These are phyloP conservation scores for Nylanderia fulva DNA, from an alignment of 1,140 invertebrate genomes.

Conservation along the genomic window DNA sequence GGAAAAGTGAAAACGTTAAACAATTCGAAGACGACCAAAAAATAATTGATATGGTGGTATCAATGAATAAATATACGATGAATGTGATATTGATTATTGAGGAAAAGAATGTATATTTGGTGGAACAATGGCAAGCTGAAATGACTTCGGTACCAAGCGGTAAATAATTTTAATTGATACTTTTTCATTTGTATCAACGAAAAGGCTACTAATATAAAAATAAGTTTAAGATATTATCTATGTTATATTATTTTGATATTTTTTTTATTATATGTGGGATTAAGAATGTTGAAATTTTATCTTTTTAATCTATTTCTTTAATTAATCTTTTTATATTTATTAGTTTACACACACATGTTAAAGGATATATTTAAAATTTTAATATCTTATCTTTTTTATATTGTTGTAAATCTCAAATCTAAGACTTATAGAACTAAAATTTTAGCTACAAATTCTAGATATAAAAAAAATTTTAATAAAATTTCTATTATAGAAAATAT, in stretches of 20 bases:
- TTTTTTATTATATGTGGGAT: not conserved
- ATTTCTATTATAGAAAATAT: constrained; percentile 52
- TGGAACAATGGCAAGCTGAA: constrained; percentile 63
- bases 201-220: not conserved
- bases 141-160: constrained; percentile 57
- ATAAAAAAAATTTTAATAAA: not conserved
- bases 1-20: constrained; percentile 22
- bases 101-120: constrained; percentile 33
- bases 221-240: not conserved
- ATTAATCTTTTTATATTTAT: not conserved
- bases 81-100: constrained; percentile 61
- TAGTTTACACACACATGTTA: not conserved
- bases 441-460: not conserved
- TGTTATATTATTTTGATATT: not conserved
- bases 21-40: constrained; percentile 4
- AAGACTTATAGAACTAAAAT: not conserved
- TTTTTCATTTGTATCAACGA: not conserved
- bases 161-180: constrained; percentile 5
- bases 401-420: not conserved
- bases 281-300: not conserved
- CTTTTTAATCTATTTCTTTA: too few relatives aligned
- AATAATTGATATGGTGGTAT: constrained; percentile 64
- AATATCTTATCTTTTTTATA: not conserved
- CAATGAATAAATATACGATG: constrained; percentile 16
- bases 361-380: not conserved